Base-by-base conservation (phyloP, 92 coral and sea anemone genomes). In the Zoanthus solanderi region DNA sequence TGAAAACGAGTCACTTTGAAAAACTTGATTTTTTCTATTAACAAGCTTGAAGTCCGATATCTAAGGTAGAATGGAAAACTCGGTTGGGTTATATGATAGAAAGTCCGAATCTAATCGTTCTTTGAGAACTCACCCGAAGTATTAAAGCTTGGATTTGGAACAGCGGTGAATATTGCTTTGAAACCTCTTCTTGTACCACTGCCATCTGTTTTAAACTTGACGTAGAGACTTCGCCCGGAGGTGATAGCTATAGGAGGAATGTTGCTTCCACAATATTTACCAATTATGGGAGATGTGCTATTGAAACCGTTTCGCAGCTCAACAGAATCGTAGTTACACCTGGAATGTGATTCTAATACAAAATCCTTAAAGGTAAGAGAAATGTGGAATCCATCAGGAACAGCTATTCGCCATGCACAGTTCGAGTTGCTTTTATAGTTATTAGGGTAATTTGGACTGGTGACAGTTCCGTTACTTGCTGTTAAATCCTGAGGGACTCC, bases 401-500 rank as follows among this genome's bases (percentile, higher is more conserved):
- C 91, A 72, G 32, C 30, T 5, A 88, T 88, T 44, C 53, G 73
- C 91, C 91, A 88, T 17, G 68, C 57, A 50, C 91, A 88, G 56
- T 79, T 42, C 5, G 83, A 68, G n/a, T 83, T 18, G 45, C 9
- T 17, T 10, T 76, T 76, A 75, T 88, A 88, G 57, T 71, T 9
- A 75, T 42, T 47, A 12, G 91, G 91, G 46, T 72, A 75, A 69
- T 88, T 86, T 57, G 91, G 91, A 72, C 83, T 82, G 65, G 50
- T 82, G 16, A 88, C 82, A 16, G 65, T 83, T 81, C 91, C 91
- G 5, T n/a, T 44, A 6, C 57, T 45, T n/a, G 58, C 54, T 3
- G 57, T 7, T 16, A 74, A 2, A 16, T 16, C 78, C 57, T 5
- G 32, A 7, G 79, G 60, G 7, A 28, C 13, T 6, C 60, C 58